phyloP scores from a whole-genome alignment of 2,888 invertebrate genomes.

The Caenorhabditis japonica region DNA sequence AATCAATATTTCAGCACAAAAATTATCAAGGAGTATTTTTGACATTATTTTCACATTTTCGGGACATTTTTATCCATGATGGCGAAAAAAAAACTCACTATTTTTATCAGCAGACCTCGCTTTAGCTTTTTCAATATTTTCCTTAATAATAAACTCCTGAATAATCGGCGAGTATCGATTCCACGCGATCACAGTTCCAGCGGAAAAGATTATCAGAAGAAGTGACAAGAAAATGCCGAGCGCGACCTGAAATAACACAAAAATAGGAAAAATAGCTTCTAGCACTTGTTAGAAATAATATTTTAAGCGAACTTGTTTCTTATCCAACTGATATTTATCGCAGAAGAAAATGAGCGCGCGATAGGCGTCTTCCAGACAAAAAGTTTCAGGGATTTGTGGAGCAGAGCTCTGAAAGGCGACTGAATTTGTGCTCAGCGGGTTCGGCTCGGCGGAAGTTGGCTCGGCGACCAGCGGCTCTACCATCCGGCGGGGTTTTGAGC shows the following conservation, averaged over 20 bases:
- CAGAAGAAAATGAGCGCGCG: slow-evolving; percentile 40
- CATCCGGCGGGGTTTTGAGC: slow-evolving; percentile 11
- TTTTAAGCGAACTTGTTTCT: slow-evolving; percentile 49
- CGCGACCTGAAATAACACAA: slow-evolving; percentile 57
- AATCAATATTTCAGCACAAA: no score
- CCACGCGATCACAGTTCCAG: slow-evolving; percentile 55
- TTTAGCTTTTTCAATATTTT: slow-evolving; percentile 41
- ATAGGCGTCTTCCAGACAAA: slow-evolving; percentile 13
- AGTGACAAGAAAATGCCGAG: slow-evolving; percentile 48
- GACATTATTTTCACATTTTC: not conserved
- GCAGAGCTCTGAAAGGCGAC: slow-evolving; percentile 23
- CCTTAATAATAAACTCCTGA: slow-evolving; percentile 48
- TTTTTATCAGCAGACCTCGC: slow-evolving; percentile 19
- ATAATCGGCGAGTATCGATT: slow-evolving; percentile 59
- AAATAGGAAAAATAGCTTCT: not conserved
- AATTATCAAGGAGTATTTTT: not conserved
- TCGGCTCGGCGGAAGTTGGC: slow-evolving; percentile 23
- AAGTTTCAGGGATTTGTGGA: not conserved
- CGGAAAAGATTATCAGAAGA: slow-evolving; percentile 40
- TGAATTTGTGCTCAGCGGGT: slow-evolving; percentile 33
- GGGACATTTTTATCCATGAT: no score
- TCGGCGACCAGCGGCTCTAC: slow-evolving; percentile 30
- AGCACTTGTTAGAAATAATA: no score
- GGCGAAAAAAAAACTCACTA: slow-evolving; percentile 10
- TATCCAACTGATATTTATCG: slow-evolving; percentile 52